Conservation (phyloP, 2,888 invertebrate species). For the Chironomus riparius region DNA sequence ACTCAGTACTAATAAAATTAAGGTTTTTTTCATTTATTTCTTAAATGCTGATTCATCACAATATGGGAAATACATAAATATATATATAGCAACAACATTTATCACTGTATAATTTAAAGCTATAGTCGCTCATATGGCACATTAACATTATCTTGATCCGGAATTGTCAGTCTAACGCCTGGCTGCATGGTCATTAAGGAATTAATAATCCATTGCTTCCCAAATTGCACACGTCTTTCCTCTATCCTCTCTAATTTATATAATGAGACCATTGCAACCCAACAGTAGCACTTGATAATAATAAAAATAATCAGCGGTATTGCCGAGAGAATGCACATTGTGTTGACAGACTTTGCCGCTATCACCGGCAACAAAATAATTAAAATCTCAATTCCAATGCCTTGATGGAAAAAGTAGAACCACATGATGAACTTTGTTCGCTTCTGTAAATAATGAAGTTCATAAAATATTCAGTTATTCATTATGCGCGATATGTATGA, state of each 20-base stretch:
- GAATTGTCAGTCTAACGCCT: constrained; percentile 2
- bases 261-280: background rate
- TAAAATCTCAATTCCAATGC: constrained; percentile 4
- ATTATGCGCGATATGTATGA: background rate
- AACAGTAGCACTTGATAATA: background rate
- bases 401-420: constrained; percentile 3
- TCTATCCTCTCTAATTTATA: background rate
- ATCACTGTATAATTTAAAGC: too few relatives aligned
- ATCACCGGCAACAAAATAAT: background rate
- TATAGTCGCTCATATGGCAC: background rate
- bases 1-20: too few relatives aligned
- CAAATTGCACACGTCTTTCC: background rate
- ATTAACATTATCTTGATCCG: background rate
- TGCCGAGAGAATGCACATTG: background rate
- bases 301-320: background rate
- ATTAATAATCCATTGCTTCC: constrained; percentile 10
- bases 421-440: background rate
- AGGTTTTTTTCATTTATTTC: too few relatives aligned
- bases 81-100: too few relatives aligned
- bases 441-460: background rate
- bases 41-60: too few relatives aligned
- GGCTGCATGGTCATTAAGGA: background rate
- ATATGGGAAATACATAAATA: too few relatives aligned
- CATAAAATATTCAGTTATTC: background rate
- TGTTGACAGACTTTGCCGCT: background rate